Conservation (phyloP, 2,113 vertebrate genomes). For the Penelope pileata region DNA sequence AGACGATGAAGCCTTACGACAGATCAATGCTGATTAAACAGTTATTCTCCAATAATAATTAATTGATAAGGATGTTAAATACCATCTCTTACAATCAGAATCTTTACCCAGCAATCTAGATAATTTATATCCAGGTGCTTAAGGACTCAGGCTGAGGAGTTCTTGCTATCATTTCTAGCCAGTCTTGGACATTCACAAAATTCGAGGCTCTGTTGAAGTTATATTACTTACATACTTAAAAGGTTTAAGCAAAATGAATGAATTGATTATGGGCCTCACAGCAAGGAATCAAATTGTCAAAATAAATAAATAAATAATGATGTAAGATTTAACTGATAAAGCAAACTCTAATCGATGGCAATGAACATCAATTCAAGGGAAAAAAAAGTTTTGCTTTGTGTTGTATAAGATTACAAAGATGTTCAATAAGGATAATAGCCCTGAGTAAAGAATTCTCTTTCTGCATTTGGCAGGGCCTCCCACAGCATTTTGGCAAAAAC, state of each 20-base stretch:
- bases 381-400: neutral
- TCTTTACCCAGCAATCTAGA: neutral
- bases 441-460: neutral
- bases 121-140: neutral
- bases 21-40: conserved; percentile 44
- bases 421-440: neutral
- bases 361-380: neutral
- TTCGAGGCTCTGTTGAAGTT: neutral
- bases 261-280: neutral
- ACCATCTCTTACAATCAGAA: neutral
- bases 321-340: neutral
- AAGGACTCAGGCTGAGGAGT: neutral
- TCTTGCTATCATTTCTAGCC: neutral
- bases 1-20: neutral
- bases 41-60: conserved; percentile 23
- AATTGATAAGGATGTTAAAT: conserved; percentile 29
- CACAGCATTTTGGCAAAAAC: neutral
- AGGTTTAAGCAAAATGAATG: neutral
- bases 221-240: neutral
- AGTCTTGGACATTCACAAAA: neutral
- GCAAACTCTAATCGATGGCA: neutral
- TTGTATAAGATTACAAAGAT: neutral
- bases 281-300: neutral
- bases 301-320: neutral
- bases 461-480: neutral